These are phyloP conservation scores for Junco hyemalis DNA, from an alignment of 2,113 vertebrate species.

Conservation along the genomic window DNA sequence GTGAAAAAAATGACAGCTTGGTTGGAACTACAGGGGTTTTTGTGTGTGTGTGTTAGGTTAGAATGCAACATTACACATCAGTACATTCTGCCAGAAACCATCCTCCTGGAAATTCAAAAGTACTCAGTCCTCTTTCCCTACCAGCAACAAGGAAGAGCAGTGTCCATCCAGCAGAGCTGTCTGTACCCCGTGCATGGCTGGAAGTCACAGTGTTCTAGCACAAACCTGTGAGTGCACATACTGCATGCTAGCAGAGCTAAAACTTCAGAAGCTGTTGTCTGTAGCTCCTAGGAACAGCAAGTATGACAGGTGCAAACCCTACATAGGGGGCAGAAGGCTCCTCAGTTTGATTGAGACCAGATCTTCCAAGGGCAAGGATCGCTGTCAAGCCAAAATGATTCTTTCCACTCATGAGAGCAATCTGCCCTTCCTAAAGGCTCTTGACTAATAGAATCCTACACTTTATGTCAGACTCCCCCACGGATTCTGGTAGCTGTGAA, in stretches of 20 bases:
- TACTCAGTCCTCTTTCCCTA: slow-evolving; percentile 20
- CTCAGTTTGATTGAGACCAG: slow-evolving; percentile 39
- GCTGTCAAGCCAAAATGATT: slow-evolving; percentile 9
- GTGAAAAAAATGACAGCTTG: slow-evolving; percentile 25
- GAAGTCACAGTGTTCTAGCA: slow-evolving; percentile 62
- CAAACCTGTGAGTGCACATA: slow-evolving; percentile 59
- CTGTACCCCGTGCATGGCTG: slow-evolving; percentile 22
- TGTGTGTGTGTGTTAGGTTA: neutral
- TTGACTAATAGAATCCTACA: slow-evolving; percentile 68
- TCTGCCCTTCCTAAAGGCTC: slow-evolving; percentile 49
- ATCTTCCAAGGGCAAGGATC: slow-evolving; percentile 38
- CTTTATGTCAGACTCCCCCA: slow-evolving; percentile 53
- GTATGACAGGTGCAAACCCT: slow-evolving; percentile 62
- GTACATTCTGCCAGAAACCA: slow-evolving; percentile 51
- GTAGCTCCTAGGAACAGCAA: slow-evolving; percentile 68
- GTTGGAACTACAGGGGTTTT: slow-evolving; percentile 7
- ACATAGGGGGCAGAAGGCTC: slow-evolving; percentile 57
- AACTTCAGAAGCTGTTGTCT: slow-evolving; percentile 48
- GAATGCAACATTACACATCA: neutral
- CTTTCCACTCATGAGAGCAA: slow-evolving; percentile 10
- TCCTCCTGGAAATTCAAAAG: slow-evolving; percentile 33
- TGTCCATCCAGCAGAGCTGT: slow-evolving; percentile 48
- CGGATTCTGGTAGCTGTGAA: slow-evolving; percentile 63
- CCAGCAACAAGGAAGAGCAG: neutral
- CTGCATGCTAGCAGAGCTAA: slow-evolving; percentile 49